Conservation (phyloP, 2,888 invertebrate genomes). For the Pristionchus mayeri region DNA sequence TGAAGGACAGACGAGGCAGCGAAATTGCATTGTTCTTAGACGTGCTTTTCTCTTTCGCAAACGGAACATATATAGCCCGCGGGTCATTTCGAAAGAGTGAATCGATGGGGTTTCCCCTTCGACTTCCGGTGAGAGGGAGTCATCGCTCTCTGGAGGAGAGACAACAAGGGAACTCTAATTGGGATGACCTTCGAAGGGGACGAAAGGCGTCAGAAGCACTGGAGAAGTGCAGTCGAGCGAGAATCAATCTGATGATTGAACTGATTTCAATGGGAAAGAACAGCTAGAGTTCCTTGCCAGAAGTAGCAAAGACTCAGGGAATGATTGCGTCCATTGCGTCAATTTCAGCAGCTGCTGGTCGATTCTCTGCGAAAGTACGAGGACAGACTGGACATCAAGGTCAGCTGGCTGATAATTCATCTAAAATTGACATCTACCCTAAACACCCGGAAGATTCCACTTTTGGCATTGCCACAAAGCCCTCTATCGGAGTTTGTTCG, state of each 20-base stretch:
- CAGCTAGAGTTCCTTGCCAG: neutral
- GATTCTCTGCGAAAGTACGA: conserved; percentile 69
- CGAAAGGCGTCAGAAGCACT: neutral
- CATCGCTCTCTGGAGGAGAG: neutral
- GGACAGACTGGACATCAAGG: conserved; percentile 57
- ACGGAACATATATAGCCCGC: neutral
- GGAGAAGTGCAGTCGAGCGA: neutral
- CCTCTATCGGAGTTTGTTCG: no score
- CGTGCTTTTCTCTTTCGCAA: neutral
- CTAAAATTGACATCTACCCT: no score
- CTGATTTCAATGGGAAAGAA: neutral
- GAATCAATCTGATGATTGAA: no score
- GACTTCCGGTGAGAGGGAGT: neutral
- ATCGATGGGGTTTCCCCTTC: neutral
- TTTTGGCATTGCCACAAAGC: no score
- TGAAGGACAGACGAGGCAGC: neutral
- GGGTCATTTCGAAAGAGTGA: conserved; percentile 1
- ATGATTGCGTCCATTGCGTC: neutral
- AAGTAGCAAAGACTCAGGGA: neutral
- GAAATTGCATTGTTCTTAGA: conserved; percentile 14
- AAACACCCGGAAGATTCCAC: no score
- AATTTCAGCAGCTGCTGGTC: conserved; percentile 65
- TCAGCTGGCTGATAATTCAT: no score
- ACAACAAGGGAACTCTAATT: conserved; percentile 34
- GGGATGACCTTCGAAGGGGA: neutral